Evolutionary conservation across 2,888 invertebrate species (phyloP), one percentile per base, ranked within the genome.

Genomic region (Endomychus coccineus): DNA sequence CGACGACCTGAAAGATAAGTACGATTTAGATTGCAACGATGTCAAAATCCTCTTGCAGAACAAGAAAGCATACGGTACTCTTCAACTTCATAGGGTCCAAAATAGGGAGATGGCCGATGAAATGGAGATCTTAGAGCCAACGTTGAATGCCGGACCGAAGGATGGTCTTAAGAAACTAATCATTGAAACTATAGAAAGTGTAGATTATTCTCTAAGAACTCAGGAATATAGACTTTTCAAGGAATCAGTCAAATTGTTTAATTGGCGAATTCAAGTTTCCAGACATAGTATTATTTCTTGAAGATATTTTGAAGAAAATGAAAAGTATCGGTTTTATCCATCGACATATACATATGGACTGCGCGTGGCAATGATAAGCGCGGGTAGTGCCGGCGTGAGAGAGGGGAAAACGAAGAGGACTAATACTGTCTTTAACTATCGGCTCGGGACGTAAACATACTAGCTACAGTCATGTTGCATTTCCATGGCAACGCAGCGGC

Each of bases 1-100:
- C 55, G 87, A 90, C 59, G 91, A 78, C 0, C 52, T 86, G 2
- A 77, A 83, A 42, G 75, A 83, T 48, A 92, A 92, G 66, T 85
- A 85, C 57, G 75, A 81, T 31, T 72, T 83, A 52, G 71, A 74
- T 56, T 63, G 88, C 21, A 74, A 77, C 41, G 71, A 76, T 52
- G 74, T 73, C 46, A 79, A 74, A 49, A 74, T 78, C 3, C 68
- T 83, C 34, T 61, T 89, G 40, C 81, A 78, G 56, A 81, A 88
- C 66, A 73, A 80, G 21, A 84, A 80, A 61, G 76, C 75, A 13
- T 75, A 83, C 56, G 88, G 88, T 2, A 77, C 71, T 27, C 63
- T 89, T 16, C 80, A 83, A 42, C 69, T 76, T 17, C 87, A 88
- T 60, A 75, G 80, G 52, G 79, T 87, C 47, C 78, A 83, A 56